phyloP scores from a whole-genome alignment of 2,113 vertebrate genomes.

The Malurus elegans region DNA sequence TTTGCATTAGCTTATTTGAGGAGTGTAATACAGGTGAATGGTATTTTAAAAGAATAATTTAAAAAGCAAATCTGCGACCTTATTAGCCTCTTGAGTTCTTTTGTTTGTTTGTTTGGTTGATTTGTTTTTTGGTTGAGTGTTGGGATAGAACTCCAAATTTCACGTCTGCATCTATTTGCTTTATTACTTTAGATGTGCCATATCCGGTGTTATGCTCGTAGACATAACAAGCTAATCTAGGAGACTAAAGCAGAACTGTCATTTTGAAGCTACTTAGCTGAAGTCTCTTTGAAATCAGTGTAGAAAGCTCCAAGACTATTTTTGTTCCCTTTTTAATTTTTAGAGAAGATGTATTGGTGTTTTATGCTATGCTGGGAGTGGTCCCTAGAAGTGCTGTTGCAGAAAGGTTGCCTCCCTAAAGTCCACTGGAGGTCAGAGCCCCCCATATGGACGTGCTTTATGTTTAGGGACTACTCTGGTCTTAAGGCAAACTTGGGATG shows the following conservation, averaged over 20 bases:
- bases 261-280: slow-evolving; percentile 32
- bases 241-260: slow-evolving; percentile 49
- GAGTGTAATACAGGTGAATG: not conserved
- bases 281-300: slow-evolving; percentile 51
- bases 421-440: not conserved
- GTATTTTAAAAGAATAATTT: not conserved
- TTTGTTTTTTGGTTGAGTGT: not conserved
- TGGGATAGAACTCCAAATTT: not conserved
- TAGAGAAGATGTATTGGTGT: not conserved
- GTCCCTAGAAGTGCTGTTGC: not conserved
- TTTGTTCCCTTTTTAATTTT: slow-evolving; percentile 34
- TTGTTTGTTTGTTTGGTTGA: not conserved
- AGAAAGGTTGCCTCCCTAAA: not conserved
- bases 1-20: not conserved
- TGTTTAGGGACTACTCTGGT: not conserved
- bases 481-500: not conserved
- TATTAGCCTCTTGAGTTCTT: not conserved
- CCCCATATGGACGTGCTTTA: not conserved
- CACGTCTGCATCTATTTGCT: slow-evolving; percentile 15
- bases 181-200: slow-evolving; percentile 27
- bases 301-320: slow-evolving; percentile 35
- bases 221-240: slow-evolving; percentile 1
- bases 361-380: not conserved
- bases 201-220: not conserved
- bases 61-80: not conserved